Base-by-base conservation (phyloP, 2,888 invertebrate genomes). In the Hemicrepidius hirtus region DNA sequence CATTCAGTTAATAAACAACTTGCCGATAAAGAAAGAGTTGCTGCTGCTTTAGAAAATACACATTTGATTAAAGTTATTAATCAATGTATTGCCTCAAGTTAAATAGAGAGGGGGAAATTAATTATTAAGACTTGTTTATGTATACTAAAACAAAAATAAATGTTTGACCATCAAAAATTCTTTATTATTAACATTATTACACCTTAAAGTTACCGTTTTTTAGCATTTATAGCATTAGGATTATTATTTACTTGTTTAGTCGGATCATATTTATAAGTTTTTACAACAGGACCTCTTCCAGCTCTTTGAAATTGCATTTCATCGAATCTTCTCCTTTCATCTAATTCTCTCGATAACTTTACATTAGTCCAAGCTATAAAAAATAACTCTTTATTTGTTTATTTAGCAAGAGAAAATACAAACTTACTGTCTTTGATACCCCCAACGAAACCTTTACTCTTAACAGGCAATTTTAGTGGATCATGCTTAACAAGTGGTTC, bases 11-110 rank as follows among this genome's bases (percentile, higher is more conserved):
- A 99, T 86, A 98, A 99, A 83, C 99, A 99, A 83, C 88, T 99
- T 18, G 97, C 96, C 0, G 99, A 99, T 84, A 99, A 99, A 84
- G 99, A 99, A 85, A 87, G 99, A 76, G 97, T 99, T 0, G 97
- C 98, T 0, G 99, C 99, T 0, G 99, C 99, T 0, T 87, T 99
- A 75, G 99, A 99, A 86, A 99, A 99, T 85, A 90, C 90, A 18
- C 94, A 97, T 83, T 88, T 99, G 0, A 91, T 98, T 37, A 93
- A 95, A 85, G 97, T 98, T 12, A 97, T 99, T 5, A 98, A 99
- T 85, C 95, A 97, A 83, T 99, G 99, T 85, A 91, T 97, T 68
- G 79, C 80, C n/a, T 20, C 24, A 2, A 24, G 24, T 5, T 24
- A 24, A 24, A 24, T 24, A n/a, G n/a, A n/a, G n/a, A n/a, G n/a